These are phyloP conservation scores for Neoseiulus cucumeris DNA, from an alignment of 1,140 invertebrate species.

Conservation along the genomic window DNA sequence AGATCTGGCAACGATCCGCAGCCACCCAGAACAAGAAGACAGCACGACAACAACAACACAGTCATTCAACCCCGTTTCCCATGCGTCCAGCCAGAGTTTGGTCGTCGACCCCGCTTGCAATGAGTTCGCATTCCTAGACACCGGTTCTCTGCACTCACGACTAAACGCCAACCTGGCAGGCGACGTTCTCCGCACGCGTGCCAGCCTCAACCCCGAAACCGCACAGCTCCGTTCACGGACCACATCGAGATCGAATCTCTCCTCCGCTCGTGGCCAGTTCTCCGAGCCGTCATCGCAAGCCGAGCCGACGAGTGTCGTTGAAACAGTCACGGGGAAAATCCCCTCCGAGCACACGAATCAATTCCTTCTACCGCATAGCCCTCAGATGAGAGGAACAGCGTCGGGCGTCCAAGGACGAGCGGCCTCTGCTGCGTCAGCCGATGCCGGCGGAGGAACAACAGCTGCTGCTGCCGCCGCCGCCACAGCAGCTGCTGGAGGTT, in stretches of 20 bases:
- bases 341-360: not conserved
- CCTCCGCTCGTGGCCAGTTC: not conserved
- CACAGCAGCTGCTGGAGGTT: too few species aligned
- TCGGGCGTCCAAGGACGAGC: too few species aligned
- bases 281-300: slow-evolving; percentile 19
- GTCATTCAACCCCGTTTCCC: too few species aligned
- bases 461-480: not conserved
- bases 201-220: not conserved
- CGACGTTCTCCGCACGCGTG: slow-evolving; percentile 3
- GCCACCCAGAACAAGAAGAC: too few species aligned
- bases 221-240: slow-evolving; percentile 5
- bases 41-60: too few species aligned
- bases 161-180: not conserved
- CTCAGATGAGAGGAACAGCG: too few species aligned
- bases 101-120: not conserved
- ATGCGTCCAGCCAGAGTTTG: slow-evolving; percentile 21
- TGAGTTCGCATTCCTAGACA: not conserved
- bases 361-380: too few species aligned
- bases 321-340: slow-evolving; percentile 26
- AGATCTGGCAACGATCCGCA: too few species aligned
- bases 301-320: slow-evolving; percentile 24
- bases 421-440: not conserved
- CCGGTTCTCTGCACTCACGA: not conserved
- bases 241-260: not conserved
- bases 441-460: not conserved